Percentiles rank a stretch among this genome's conserved stretches.
Conservation (phyloP, 2,888 invertebrate genomes). For the Baronia brevicornis region DNA sequence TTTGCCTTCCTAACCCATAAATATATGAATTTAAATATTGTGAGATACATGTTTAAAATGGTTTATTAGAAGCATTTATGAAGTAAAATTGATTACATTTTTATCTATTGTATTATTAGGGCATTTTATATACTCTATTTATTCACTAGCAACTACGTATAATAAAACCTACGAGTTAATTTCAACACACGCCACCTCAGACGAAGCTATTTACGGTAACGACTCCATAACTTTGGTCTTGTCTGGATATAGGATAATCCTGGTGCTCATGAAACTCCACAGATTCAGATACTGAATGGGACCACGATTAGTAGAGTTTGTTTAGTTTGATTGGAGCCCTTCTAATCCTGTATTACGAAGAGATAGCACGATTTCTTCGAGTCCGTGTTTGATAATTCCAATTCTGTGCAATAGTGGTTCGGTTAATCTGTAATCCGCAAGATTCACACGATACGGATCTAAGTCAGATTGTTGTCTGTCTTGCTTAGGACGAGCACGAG, state of each 20-base stretch:
- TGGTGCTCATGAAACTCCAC: slow-evolving; percentile 55
- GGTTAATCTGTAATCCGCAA: slow-evolving; percentile 64
- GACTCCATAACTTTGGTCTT: slow-evolving; percentile 61
- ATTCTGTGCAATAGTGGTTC: slow-evolving; percentile 56
- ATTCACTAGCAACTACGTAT: neutral
- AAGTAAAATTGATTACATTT: too few relatives aligned
- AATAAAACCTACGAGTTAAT: slow-evolving; percentile 14
- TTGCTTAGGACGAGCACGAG: slow-evolving; percentile 66
- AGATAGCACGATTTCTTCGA: slow-evolving; percentile 72
- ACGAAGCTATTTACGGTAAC: slow-evolving; percentile 58
- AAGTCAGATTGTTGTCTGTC: slow-evolving; percentile 73
- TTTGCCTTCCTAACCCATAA: too few relatives aligned
- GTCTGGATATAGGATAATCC: slow-evolving; percentile 58
- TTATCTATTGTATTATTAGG: too few relatives aligned
- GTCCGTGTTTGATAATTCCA: slow-evolving; percentile 67
- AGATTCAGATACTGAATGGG: slow-evolving; percentile 63
- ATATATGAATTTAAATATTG: too few relatives aligned
- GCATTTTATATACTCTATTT: too few relatives aligned
- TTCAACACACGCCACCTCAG: slow-evolving; percentile 30
- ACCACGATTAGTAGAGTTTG: slow-evolving; percentile 68
- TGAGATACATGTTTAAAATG: too few relatives aligned
- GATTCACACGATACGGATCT: slow-evolving; percentile 68
- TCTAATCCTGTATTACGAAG: slow-evolving; percentile 63
- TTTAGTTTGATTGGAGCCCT: slow-evolving; percentile 71
- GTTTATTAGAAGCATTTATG: too few relatives aligned